These are phyloP conservation scores for Nipponia nippon DNA, from an alignment of 2,113 vertebrate genomes.

Conservation along the genomic window DNA sequence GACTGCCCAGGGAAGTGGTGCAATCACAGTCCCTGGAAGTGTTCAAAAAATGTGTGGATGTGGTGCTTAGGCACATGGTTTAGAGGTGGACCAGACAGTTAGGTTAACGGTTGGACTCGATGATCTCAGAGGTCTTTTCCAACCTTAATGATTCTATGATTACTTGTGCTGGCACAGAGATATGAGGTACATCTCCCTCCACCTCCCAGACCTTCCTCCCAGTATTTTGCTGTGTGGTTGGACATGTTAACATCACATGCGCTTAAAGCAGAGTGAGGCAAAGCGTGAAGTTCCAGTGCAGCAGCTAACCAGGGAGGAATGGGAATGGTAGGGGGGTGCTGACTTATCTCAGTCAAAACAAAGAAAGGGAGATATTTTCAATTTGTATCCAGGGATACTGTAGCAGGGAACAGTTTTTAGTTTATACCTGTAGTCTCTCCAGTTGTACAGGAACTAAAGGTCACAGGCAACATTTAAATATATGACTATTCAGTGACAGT, in stretches of 20 bases:
- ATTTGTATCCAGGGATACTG: not conserved
- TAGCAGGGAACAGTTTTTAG: not conserved
- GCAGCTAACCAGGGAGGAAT: too few relatives aligned
- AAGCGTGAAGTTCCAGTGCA: not conserved
- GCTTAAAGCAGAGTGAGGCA: not conserved
- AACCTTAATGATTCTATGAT: not conserved
- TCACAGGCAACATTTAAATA: not conserved
- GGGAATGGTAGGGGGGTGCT: not conserved
- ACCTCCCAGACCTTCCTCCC: not conserved
- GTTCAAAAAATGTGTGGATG: too few relatives aligned
- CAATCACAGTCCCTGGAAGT: too few relatives aligned
- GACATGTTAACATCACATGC: fast-evolving
- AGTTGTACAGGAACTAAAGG: not conserved
- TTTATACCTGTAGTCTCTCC: not conserved
- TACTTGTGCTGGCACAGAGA: not conserved
- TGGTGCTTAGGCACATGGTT: too few relatives aligned
- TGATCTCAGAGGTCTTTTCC: too few relatives aligned
- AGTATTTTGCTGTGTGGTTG: not conserved
- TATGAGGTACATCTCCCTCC: not conserved
- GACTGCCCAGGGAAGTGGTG: too few relatives aligned
- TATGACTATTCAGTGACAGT: not conserved
- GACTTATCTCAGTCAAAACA: not conserved
- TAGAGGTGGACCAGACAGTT: too few relatives aligned
- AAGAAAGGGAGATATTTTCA: not conserved
- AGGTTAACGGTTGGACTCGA: too few relatives aligned